Evolutionary conservation across 2,113 vertebrate genomes (phyloP).

Genomic region (Lanius collurio): DNA sequence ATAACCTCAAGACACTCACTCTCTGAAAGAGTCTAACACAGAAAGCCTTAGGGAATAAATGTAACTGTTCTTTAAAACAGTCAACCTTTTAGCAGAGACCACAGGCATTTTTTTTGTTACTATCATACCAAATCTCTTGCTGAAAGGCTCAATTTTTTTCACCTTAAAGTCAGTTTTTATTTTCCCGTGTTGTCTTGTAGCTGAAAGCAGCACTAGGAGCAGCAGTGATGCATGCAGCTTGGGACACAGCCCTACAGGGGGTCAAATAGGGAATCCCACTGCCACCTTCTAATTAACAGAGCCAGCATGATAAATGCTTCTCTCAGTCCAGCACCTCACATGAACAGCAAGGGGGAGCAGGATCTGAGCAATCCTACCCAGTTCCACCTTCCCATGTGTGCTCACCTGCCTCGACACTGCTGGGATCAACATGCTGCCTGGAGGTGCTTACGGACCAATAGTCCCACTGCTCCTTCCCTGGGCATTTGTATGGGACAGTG

Average conservation of each 20-base stretch:
- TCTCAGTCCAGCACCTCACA: neutral
- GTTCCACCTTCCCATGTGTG: neutral
- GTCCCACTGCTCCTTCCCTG: neutral
- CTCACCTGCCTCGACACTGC: neutral
- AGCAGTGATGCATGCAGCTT: neutral
- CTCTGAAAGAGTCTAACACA: neutral
- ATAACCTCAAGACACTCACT: neutral
- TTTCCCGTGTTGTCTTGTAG: neutral
- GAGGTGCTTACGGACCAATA: accelerated
- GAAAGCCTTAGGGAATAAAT: neutral
- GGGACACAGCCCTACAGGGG: neutral
- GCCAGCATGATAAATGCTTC: neutral
- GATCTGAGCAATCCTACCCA: neutral
- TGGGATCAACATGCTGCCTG: neutral
- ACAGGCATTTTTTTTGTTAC: neutral
- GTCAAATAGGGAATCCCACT: neutral
- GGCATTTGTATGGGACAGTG: neutral
- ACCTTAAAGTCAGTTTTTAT: neutral
- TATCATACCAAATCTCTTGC: neutral
- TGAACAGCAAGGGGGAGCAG: neutral
- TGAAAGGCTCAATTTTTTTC: neutral
- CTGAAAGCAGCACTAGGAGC: neutral
- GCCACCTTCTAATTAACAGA: neutral
- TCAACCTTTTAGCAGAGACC: neutral
- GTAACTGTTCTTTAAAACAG: neutral